phyloP scores from a whole-genome alignment of 2,888 invertebrate genomes.

The Lissocephala sabroskyi region DNA sequence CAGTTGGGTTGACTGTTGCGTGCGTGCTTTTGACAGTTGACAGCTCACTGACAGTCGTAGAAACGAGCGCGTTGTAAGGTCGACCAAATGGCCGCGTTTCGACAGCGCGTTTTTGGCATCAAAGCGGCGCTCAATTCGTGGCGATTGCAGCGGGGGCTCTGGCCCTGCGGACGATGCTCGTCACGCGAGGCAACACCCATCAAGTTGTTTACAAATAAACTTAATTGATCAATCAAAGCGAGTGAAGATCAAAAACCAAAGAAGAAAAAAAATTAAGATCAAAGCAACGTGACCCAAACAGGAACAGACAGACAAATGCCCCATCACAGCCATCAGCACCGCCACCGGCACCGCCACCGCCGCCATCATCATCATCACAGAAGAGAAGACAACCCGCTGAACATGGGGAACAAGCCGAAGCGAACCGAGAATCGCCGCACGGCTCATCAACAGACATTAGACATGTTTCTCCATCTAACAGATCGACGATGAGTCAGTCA shows the following conservation, averaged over 20 bases:
- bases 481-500: slow-evolving; percentile 28
- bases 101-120: slow-evolving; percentile 22
- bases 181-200: slow-evolving; percentile 16
- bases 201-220: slow-evolving; percentile 70
- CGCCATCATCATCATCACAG: neutral
- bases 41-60: slow-evolving; percentile 60
- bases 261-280: slow-evolving; percentile 53
- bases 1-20: neutral
- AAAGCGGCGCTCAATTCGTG: too few species aligned
- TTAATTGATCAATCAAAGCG: slow-evolving; percentile 71
- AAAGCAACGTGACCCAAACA: slow-evolving; percentile 43
- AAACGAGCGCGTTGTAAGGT: slow-evolving; percentile 18
- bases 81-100: neutral
- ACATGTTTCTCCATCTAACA: slow-evolving; percentile 42
- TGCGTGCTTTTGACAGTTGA: slow-evolving; percentile 64
- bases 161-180: slow-evolving; percentile 14
- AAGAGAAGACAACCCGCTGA: slow-evolving; percentile 35
- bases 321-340: slow-evolving; percentile 33
- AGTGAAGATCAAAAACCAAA: slow-evolving; percentile 62
- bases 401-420: slow-evolving; percentile 30
- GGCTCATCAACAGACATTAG: slow-evolving; percentile 32
- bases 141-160: too few species aligned
- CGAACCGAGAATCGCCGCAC: neutral
- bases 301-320: slow-evolving; percentile 52
- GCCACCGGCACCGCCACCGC: neutral